These are phyloP conservation scores for Pionites leucogaster DNA, from an alignment of 2,113 vertebrate species.

Conservation along the genomic window DNA sequence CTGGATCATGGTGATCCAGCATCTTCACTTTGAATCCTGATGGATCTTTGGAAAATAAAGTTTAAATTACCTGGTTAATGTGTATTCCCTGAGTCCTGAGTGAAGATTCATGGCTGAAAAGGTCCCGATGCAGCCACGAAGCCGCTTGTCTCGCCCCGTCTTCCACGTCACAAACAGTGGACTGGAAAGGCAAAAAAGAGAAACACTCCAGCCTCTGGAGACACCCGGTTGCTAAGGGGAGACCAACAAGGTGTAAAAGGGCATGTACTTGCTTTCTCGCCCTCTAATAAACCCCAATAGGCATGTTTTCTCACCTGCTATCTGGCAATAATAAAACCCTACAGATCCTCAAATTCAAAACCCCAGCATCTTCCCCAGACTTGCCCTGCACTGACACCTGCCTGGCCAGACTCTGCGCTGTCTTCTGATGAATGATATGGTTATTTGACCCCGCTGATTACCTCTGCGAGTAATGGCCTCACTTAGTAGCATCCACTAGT, in stretches of 20 bases:
- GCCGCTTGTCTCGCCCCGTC: conserved; percentile 85
- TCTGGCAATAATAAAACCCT: neutral
- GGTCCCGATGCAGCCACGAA: conserved; percentile 86
- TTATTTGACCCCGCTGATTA: neutral
- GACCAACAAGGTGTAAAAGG: neutral
- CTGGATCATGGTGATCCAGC: neutral
- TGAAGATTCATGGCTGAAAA: conserved; percentile 89
- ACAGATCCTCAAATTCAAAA: neutral
- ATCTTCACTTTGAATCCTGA: neutral
- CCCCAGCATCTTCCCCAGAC: neutral
- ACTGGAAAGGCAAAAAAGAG: conserved; percentile 71
- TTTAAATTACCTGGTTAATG: conserved; percentile 82
- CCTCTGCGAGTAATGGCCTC: neutral
- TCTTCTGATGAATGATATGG: neutral
- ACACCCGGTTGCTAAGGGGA: neutral
- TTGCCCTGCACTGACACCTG: neutral
- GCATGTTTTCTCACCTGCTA: neutral
- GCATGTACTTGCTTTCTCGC: neutral
- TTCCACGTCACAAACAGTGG: conserved; percentile 89
- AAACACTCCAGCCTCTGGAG: conserved; percentile 50
- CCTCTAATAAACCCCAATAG: neutral
- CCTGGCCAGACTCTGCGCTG: neutral
- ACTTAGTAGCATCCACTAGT: neutral
- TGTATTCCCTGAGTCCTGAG: conserved; percentile 90
- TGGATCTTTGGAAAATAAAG: neutral